A percentile compares a stretch with the other conserved stretches of the same genome.
phyloP scores from a whole-genome alignment of 2,888 invertebrate genomes.

The Acanthosoma haemorrhoidale region DNA sequence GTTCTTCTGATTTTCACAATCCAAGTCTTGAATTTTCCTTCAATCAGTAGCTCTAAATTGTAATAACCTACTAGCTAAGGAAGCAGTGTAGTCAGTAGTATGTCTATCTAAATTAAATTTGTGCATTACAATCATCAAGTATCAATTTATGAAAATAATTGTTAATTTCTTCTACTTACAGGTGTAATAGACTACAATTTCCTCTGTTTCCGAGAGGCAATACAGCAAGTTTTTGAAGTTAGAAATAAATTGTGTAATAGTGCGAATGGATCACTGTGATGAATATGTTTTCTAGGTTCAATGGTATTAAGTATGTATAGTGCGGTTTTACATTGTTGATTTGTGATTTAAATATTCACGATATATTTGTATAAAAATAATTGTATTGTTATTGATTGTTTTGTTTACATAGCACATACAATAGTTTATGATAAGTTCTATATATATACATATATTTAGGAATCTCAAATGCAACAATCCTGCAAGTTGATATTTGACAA shows the following conservation, averaged over 20 bases:
- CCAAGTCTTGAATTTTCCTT: constrained; percentile 11
- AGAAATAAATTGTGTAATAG: constrained; percentile 21
- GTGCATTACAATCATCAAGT: too few species aligned
- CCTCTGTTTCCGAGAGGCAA: constrained; percentile 91
- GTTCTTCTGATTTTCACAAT: not conserved
- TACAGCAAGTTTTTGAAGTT: constrained; percentile 86
- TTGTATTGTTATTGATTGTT: not conserved
- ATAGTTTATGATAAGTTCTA: not conserved
- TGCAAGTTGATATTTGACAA: not conserved
- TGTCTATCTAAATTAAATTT: too few species aligned
- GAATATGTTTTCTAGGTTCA: not conserved
- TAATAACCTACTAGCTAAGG: too few species aligned
- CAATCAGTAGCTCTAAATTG: too few species aligned
- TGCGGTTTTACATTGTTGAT: not conserved
- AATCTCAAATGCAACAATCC: not conserved
- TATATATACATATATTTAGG: too few species aligned
- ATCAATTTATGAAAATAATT: too few species aligned
- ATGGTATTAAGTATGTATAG: not conserved
- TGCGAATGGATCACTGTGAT: constrained; percentile 24
- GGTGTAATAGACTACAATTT: constrained; percentile 98
- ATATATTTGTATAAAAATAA: not conserved
- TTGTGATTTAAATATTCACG: not conserved
- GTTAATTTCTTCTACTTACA: constrained; percentile 51
- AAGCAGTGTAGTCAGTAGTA: too few species aligned
- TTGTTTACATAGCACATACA: not conserved